Base-by-base conservation (phyloP, 1,140 invertebrate species). In the Lepidurus couesii region DNA sequence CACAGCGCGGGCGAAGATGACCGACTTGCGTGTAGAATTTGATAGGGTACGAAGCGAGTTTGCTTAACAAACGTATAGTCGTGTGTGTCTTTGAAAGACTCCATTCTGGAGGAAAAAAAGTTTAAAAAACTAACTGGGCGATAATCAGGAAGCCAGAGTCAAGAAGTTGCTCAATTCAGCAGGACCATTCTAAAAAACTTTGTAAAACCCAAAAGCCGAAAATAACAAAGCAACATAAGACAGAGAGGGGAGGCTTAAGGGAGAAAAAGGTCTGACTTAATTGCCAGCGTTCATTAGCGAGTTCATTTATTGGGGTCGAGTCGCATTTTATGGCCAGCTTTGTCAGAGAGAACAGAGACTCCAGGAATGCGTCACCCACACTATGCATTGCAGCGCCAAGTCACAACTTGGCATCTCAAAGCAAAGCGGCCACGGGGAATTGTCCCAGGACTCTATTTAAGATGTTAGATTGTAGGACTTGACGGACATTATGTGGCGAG, bases 231-330 rank as follows among this genome's bases (percentile, higher is more conserved):
- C 53, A n/a, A 16, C 53, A 65, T 65, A 65, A 16, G 16, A 10
- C 53, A 16, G 53, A 65, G 53, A 65, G 16, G 21, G 53, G 6
- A 47, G 16, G 7, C 53, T 16, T 65, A 7, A 11, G 13, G 53
- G 53, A 65, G 53, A 65, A 13, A 21, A 65, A 65, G n/a, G 53
- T 34, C 53, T 21, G 53, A 65, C 9, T 65, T 65, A 65, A 65
- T 65, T 65, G 53, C 53, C 53, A 65, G 53, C 53, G 53, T 65
- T 65, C 53, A 65, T 65, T 65, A 65, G 53, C 21, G 53, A 65
- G 53, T 65, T 65, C 53, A 65, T 65, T 65, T 65, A 65, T 65
- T 65, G 53, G 21, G 53, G 53, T 65, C 53, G 53, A 65, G 53
- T 65, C 53, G 53, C 53, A 65, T 65, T 65, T 65, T 65, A 65